phyloP scores from a whole-genome alignment of 2,113 vertebrate species.

The Cervus canadensis region DNA sequence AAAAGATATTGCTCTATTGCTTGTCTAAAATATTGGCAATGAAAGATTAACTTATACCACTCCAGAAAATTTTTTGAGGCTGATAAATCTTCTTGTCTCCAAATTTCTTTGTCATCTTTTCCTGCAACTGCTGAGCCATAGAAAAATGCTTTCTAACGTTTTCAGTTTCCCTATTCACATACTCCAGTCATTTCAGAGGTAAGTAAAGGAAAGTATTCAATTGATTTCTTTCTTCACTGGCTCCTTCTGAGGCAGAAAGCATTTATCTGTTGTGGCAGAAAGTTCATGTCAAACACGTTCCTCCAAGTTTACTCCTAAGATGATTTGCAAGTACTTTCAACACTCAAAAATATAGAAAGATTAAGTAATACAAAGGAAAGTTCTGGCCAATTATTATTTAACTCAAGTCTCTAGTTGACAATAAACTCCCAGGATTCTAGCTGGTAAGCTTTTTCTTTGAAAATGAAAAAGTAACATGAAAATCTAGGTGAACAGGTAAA shows the following conservation, averaged over 20 bases:
- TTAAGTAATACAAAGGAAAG: not conserved
- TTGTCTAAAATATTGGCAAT: not conserved
- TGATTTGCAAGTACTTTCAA: not conserved
- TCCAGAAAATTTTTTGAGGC: not conserved
- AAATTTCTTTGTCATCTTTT: not conserved
- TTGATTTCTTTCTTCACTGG: not conserved
- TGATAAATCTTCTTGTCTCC: not conserved
- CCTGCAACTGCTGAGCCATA: not conserved
- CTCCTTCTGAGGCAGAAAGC: not conserved
- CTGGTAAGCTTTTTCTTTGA: not conserved
- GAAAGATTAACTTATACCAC: not conserved
- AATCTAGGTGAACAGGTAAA: not conserved
- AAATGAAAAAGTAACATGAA: not conserved
- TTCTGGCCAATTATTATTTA: not conserved
- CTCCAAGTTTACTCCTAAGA: not conserved
- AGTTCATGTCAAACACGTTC: not conserved
- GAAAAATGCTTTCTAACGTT: not conserved
- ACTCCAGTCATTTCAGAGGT: not conserved
- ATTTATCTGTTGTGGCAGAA: not conserved
- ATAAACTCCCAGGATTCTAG: conserved; percentile 1
- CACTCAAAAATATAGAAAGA: not conserved
- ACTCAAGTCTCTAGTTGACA: not conserved
- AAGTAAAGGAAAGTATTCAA: not conserved
- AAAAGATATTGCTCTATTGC: not conserved
- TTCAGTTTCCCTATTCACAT: not conserved